Base-by-base conservation (phyloP, 2,888 invertebrate species). In the Drosophila rellima region DNA sequence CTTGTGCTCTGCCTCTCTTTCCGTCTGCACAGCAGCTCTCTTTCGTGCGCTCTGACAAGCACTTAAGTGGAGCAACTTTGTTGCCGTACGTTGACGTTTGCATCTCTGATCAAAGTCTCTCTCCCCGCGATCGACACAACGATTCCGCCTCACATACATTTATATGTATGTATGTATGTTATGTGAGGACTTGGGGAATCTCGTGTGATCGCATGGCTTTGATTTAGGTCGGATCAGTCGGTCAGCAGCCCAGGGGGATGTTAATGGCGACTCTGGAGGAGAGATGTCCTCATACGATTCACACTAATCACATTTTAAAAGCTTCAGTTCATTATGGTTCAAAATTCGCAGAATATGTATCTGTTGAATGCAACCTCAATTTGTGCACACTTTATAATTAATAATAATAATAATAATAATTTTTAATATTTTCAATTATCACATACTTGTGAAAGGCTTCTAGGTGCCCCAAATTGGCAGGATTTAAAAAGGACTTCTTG, bases 61-160 rank as follows among this genome's bases (percentile, higher is more conserved):
- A 35, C 40, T 55, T 62, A 72, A 73, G 67, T 73, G 65, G 67
- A 70, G 66, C 87, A 83, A 83, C 84, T 70, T 80, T 80, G 87
- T 88, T 83, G 78, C 78, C 70, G 83, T 88, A 60, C 83, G 70
- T 83, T 83, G 82, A 88, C 82, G 88, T 86, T 74, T 70, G 59
- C 50, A 47, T 47, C 39, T 26, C 11, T 20, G 48, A 55, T 35
- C 42, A 45, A 45, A 54, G 47, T 50, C 29, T 18, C 45, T 62
- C 63, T 47, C 67, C 18, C 33, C 29, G 33, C 39, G 54, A 42
- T 54, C 52, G 15, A 20, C 35, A 33, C 44, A 35, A 33, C 15
- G 13, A 15, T 8, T 11, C 23, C n/a, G 10, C 29, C 18, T 31
- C 7, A 29, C 26, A 31, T n/a, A 31, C 18, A 7, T 23, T 1